phyloP scores from a whole-genome alignment of 1,140 invertebrate species.

The Megathymus violae region DNA sequence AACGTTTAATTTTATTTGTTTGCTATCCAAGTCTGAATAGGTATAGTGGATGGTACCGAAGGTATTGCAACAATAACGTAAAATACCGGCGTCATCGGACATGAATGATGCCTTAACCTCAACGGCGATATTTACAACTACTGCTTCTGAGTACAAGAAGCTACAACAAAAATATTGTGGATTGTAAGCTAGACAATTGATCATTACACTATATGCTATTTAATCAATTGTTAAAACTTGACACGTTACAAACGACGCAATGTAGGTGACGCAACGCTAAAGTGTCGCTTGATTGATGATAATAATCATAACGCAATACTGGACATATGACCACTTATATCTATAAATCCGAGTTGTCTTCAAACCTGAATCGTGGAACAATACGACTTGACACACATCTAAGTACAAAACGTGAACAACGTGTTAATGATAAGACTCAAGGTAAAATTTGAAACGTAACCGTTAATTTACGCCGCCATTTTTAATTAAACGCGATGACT shows the following conservation, averaged over 20 bases:
- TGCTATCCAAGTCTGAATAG: no score
- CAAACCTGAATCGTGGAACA: constrained; percentile 41
- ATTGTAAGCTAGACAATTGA: no score
- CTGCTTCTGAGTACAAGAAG: no score
- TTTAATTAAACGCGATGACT: constrained; percentile 83
- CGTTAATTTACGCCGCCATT: constrained; percentile 75
- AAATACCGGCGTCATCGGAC: no score
- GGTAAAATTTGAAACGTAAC: constrained; percentile 69
- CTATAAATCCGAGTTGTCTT: constrained; percentile 9
- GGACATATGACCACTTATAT: constrained; percentile 39
- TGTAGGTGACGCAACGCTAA: constrained; percentile 22
- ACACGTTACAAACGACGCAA: constrained; percentile 11
- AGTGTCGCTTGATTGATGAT: constrained; percentile 56
- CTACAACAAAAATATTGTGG: no score
- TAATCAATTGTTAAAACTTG: constrained; percentile 1
- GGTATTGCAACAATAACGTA: no score
- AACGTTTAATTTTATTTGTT: no score
- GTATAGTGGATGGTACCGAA: no score
- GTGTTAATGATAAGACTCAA: constrained; percentile 61
- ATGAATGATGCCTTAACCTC: no score
- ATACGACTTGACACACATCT: constrained; percentile 43
- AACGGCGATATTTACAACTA: no score
- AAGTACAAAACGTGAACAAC: constrained; percentile 53
- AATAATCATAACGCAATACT: constrained; percentile 50
- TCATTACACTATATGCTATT: not conserved